Percentiles rank a stretch among this genome's conserved stretches.
Evolutionary conservation across 2,113 vertebrate genomes (phyloP).

Genomic region (Pituophis catenifer): DNA sequence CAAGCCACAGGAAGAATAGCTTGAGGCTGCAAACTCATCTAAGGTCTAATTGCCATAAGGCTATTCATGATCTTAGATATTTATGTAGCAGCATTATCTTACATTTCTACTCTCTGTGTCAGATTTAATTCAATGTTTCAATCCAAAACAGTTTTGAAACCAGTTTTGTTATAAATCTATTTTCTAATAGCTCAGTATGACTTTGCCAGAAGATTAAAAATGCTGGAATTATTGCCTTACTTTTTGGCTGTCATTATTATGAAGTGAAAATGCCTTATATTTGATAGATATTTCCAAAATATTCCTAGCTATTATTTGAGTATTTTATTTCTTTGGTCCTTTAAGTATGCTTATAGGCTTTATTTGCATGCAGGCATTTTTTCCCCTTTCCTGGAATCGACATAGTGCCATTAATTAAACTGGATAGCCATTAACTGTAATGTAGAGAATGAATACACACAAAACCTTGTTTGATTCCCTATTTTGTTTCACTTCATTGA

Average conservation of each 20-base stretch:
- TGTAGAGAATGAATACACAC: constrained; percentile 9
- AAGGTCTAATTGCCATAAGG: neutral
- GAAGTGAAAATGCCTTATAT: constrained; percentile 11
- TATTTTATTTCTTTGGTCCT: constrained; percentile 13
- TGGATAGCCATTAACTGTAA: constrained; percentile 1
- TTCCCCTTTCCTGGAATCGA: neutral
- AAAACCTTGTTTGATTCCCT: neutral
- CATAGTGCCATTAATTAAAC: neutral
- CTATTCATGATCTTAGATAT: neutral
- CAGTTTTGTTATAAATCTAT: neutral
- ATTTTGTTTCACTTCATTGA: neutral
- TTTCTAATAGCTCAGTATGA: neutral
- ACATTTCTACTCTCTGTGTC: neutral
- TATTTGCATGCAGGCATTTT: neutral
- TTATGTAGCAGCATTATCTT: neutral
- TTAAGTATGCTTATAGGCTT: neutral
- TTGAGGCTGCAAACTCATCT: neutral
- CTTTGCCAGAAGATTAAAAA: neutral
- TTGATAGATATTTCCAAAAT: constrained; percentile 2
- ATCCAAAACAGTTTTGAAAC: neutral
- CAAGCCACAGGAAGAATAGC: neutral
- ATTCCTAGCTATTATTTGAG: neutral
- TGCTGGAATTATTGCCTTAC: neutral
- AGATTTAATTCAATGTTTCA: neutral
- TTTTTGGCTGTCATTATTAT: neutral